Percentiles rank a stretch among this genome's conserved stretches.
phyloP scores from a whole-genome alignment of 1,140 invertebrate genomes.

The Whitmania pigra region DNA sequence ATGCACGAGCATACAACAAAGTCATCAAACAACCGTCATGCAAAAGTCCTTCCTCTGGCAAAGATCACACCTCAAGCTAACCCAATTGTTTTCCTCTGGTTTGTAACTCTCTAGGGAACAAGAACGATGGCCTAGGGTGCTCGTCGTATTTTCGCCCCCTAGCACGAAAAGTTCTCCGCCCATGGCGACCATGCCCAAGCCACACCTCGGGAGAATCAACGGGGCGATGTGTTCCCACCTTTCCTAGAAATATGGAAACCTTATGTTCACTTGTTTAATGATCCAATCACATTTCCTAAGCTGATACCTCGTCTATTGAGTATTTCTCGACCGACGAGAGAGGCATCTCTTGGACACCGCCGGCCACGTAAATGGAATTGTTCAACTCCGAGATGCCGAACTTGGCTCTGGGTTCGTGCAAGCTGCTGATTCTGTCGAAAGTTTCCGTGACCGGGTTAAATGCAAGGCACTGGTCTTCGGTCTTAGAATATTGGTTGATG shows the following conservation, averaged over 20 bases:
- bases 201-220: not conserved
- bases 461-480: not conserved
- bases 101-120: no score
- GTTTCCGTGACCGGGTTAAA: slow-evolving; percentile 9
- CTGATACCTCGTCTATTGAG: not conserved
- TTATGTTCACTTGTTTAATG: not conserved
- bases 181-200: not conserved
- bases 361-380: not conserved
- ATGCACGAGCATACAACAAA: no score
- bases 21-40: no score
- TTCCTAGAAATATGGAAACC: not conserved
- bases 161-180: no score
- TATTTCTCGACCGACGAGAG: not conserved
- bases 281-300: not conserved
- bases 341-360: not conserved
- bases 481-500: not conserved
- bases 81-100: no score
- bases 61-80: no score
- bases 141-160: not conserved
- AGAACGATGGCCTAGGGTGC: no score
- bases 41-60: no score
- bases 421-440: not conserved
- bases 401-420: not conserved
- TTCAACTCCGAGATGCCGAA: not conserved
- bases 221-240: not conserved